Evolutionary conservation across 2,797 vertebrate genomes (phyloP), one percentile per base, ranked within the genome.

Genomic region (Ispidina lecontei): DNA sequence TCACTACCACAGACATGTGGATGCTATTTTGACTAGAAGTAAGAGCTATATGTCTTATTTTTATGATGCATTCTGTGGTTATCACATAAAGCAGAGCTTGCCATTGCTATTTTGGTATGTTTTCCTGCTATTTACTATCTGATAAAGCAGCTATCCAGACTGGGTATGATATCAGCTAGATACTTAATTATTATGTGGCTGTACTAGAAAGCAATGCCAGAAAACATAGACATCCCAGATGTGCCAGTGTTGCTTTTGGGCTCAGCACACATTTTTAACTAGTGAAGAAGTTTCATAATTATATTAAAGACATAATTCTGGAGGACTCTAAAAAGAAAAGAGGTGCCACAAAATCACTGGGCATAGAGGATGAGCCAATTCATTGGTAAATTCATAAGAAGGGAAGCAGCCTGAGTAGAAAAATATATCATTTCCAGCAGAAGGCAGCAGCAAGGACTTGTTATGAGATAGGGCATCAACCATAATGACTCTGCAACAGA

Each of bases 101-200:
- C 21, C 37, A 39, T 25, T 78, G 49, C 41, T 93, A 92, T 95
- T 95, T 96, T 91, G 73, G 49, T 91, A 88, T 94, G 90, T 89
- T 96, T 95, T 93, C 82, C 80, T 91, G 92, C 88, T 96, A 86
- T 93, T 85, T 85, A 55, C 56, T 78, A 95, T 96, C 96, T 97
- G 96, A 97, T 97, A 98, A 97, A 95, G 89, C 68, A 95, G 74
- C 87, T 96, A 90, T 91, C 73, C 95, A 95, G 87, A 94, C 89
- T 83, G 87, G 92, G 56, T 92, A 71, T 82, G 70, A 85, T 95
- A 95, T 92, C 80, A 96, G 86, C 69, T 93, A 95, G 75, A 77
- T 88, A 89, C 67, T 90, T 89, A 91, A 93, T 84, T 93, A 82
- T 76, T 84, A 47, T 49, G 60, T 73, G 70, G 43, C 46, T 62